A percentile compares a stretch with the other conserved stretches of the same genome.
Evolutionary conservation across 2,797 vertebrate species (phyloP).

Genomic region (Nyctalus aviator): DNA sequence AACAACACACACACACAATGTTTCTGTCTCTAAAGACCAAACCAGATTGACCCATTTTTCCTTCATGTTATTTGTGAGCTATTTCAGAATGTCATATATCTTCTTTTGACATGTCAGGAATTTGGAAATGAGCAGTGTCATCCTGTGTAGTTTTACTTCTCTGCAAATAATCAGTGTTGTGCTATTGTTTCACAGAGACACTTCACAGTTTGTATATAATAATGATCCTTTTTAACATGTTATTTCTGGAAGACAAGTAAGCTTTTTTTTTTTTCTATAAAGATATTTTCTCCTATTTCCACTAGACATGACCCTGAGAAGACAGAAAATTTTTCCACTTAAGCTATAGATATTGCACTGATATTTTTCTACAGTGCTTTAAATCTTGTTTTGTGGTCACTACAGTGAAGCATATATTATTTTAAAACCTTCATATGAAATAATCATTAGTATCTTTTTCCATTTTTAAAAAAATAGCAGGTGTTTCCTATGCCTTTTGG

Average conservation of each 20-base stretch:
- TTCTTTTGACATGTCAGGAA: conserved; percentile 75
- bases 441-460: conserved; percentile 73
- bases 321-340: not conserved
- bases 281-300: not conserved
- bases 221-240: not conserved
- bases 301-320: not conserved
- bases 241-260: conserved; percentile 51
- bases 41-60: conserved; percentile 76
- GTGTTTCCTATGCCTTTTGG: conserved; percentile 79
- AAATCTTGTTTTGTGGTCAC: not conserved
- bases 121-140: conserved; percentile 64
- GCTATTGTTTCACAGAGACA: conserved; percentile 54
- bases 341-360: not conserved
- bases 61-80: conserved; percentile 75
- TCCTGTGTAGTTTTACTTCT: conserved; percentile 34
- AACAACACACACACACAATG: not conserved
- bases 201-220: not conserved
- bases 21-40: conserved; percentile 81
- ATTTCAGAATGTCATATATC: conserved; percentile 76
- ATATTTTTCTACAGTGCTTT: not conserved
- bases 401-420: not conserved
- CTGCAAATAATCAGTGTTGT: conserved; percentile 56
- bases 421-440: conserved; percentile 69
- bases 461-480: conserved; percentile 59
- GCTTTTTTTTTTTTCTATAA: not conserved